Conservation (phyloP, 2,797 vertebrate species). For the Pseudochromis fuscus region DNA sequence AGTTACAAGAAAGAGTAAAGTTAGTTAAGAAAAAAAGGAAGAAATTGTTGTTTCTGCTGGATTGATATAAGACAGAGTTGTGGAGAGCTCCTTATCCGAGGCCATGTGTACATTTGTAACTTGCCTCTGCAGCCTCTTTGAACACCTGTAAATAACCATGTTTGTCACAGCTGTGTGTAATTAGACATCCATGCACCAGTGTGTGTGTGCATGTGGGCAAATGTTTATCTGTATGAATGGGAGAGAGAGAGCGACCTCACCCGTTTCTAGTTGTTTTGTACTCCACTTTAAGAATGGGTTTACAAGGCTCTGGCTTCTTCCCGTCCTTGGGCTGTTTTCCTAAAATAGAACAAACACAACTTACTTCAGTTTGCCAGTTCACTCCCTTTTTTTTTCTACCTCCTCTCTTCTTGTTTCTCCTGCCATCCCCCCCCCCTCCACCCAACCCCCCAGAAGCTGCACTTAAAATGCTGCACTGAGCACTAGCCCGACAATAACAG, state of each 20-base stretch:
- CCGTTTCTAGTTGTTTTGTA: slow-evolving; percentile 97
- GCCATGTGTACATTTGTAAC: neutral
- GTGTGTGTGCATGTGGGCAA: neutral
- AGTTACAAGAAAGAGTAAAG: too few species aligned
- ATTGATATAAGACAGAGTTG: neutral
- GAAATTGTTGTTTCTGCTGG: neutral
- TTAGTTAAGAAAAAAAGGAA: too few species aligned
- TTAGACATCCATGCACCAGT: slow-evolving; percentile 9
- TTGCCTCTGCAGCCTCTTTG: slow-evolving; percentile 9
- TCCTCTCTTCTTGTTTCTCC: slow-evolving; percentile 36
- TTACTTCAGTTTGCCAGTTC: slow-evolving; percentile 65
- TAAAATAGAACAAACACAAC: slow-evolving; percentile 83
- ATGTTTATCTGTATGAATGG: neutral
- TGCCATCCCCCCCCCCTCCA: slow-evolving; percentile 30
- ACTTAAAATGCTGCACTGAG: slow-evolving; percentile 59
- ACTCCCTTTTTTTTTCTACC: slow-evolving; percentile 44
- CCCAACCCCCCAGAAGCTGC: slow-evolving; percentile 47
- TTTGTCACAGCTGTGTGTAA: slow-evolving; percentile 11
- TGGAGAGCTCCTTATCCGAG: neutral
- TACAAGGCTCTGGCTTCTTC: slow-evolving; percentile 99
- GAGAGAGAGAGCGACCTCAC: slow-evolving; percentile 80
- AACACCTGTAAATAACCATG: slow-evolving; percentile 10
- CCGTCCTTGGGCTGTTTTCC: slow-evolving; percentile 99
- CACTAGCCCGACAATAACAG: slow-evolving; percentile 46
- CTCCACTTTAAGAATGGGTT: slow-evolving; percentile 99